Base-by-base conservation (phyloP, 2,113 vertebrate genomes). In the Heterotilapia buettikoferi region DNA sequence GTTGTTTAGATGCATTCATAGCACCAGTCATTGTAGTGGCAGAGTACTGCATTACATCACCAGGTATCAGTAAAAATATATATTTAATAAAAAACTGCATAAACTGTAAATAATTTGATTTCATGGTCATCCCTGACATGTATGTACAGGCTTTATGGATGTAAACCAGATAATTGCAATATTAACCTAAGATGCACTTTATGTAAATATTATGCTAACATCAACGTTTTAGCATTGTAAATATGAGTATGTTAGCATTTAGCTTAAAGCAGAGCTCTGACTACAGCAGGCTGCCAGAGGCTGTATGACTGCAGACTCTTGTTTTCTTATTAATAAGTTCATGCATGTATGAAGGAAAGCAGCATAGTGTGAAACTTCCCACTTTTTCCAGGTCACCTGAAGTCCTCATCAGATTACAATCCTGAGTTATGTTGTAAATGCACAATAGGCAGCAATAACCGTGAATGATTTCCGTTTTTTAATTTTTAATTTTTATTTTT, bases 321-420 rank as follows among this genome's bases (percentile, higher is more conserved):
- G 29, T 12, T 21, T 14, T 54, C 61, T 29, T 61, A 89, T 90
- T 83, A 88, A 91, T 73, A 9, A 82, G 85, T 87, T 71, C 53
- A 89, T 63, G 78, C 78, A 86, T 85, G 84, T 85, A 40, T 86
- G 66, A 84, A 84, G 57, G 33, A n/a, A 24, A 54, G 26, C 73
- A 82, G 84, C 63, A 66, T 54, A 61, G 83, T 86, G 80, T 84
- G 56, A 91, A 73, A 78, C 85, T 16, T 59, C 50, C 57, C 50
- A 40, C 57, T 50, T 83, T 90, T 92, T 89, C 80, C 84, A 56
- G 91, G 76, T 90, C 86, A 90, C 18, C 54, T 89, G 83, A 89
- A 88, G 80, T 89, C 57, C 80, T 81, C n/a, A n/a, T 61, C 14
- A 12, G 31, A 90, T 90, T 63, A 68, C 43, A 84, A 59, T 29